Conservation (phyloP, 2,113 vertebrate genomes). For the Oryzias celebensis region DNA sequence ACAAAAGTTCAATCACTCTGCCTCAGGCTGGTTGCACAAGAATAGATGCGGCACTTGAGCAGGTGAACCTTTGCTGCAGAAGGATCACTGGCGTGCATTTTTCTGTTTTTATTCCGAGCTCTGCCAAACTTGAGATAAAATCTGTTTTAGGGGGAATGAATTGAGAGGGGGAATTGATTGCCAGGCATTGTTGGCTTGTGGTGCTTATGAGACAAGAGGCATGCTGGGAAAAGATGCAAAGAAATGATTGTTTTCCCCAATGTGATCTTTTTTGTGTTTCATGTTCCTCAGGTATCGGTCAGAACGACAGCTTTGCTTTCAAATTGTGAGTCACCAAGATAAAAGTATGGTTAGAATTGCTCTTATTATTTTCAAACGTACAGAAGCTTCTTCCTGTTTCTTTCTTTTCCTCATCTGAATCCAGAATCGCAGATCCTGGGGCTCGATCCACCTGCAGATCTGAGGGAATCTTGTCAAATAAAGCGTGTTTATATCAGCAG, state of each 20-base stretch:
- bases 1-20: conserved; percentile 65
- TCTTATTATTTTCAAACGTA: not conserved
- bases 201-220: not conserved
- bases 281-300: not conserved
- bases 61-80: conserved; percentile 40
- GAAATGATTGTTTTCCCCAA: conserved; percentile 12
- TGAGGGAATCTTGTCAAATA: conserved; percentile 37
- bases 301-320: not conserved
- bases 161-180: not conserved
- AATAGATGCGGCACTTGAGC: conserved; percentile 40
- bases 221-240: conserved; percentile 4
- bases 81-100: not conserved
- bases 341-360: no score
- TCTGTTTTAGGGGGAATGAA: not conserved
- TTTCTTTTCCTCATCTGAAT: conserved; percentile 1
- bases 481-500: conserved; percentile 46
- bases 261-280: conserved; percentile 12
- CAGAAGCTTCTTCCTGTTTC: conserved; percentile 2
- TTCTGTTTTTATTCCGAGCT: conserved; percentile 6
- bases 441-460: conserved; percentile 38
- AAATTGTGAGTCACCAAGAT: no score
- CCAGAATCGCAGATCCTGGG: not conserved
- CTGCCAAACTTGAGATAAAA: not conserved
- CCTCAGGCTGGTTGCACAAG: conserved; percentile 57
- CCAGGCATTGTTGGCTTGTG: not conserved